Evolutionary conservation across 2,797 vertebrate species (phyloP).

Genomic region (Octomys mimax): DNA sequence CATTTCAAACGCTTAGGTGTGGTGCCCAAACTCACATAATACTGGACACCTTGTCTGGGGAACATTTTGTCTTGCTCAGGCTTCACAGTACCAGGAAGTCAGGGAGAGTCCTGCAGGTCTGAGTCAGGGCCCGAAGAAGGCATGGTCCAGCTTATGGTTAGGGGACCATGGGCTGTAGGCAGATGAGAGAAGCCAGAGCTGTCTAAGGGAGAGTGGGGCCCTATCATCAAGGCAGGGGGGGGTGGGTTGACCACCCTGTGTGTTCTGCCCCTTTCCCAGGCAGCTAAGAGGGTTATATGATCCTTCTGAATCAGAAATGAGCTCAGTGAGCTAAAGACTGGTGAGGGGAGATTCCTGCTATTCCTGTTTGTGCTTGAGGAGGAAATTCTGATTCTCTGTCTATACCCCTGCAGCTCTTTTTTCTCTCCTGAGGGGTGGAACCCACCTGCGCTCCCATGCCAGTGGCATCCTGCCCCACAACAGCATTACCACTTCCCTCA

Average conservation of each 20-base stretch:
- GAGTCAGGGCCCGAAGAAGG: neutral
- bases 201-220: neutral
- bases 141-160: neutral
- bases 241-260: neutral
- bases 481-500: neutral
- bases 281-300: neutral
- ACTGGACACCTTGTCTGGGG: neutral
- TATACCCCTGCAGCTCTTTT: neutral
- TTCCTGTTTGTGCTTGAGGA: slow-evolving; percentile 41
- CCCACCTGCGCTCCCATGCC: neutral
- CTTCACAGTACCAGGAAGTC: neutral
- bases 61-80: neutral
- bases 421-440: neutral
- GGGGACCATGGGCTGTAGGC: no score
- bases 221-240: no score
- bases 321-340: neutral
- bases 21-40: neutral
- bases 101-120: neutral
- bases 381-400: slow-evolving; percentile 23
- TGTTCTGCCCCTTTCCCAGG: neutral
- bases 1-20: neutral
- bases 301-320: slow-evolving; percentile 53
- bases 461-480: no score
- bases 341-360: neutral
- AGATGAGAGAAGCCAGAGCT: neutral